Conservation (phyloP, 2,113 vertebrate species). For the Toxotes jaculatrix region DNA sequence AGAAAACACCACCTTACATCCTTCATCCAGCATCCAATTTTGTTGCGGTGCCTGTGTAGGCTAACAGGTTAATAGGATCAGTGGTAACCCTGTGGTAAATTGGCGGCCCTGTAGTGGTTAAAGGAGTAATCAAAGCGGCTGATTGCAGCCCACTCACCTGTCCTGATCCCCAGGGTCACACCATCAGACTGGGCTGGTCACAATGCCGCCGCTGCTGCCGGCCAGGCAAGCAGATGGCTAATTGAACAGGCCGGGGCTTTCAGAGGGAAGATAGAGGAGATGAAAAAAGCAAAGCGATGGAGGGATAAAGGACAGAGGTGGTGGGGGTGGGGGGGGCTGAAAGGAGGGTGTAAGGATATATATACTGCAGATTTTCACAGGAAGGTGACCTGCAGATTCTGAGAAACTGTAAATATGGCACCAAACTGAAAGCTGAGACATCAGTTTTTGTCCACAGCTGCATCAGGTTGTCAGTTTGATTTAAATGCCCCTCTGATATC, state of each 20-base stretch:
- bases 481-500: not conserved
- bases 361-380: conserved; percentile 22
- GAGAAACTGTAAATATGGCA: conserved; percentile 24
- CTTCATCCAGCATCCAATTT: conserved; percentile 66
- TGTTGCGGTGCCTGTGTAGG: conserved; percentile 22
- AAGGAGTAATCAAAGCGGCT: conserved; percentile 73
- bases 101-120: conserved; percentile 67
- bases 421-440: conserved; percentile 28
- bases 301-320: conserved; percentile 33
- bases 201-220: conserved; percentile 23
- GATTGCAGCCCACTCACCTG: conserved; percentile 69
- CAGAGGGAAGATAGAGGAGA: conserved; percentile 36
- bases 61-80: conserved; percentile 69
- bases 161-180: conserved; percentile 58
- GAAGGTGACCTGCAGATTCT: conserved; percentile 23
- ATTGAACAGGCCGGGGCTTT: conserved; percentile 51
- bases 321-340: not conserved
- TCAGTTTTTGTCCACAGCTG: not conserved
- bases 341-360: conserved; percentile 22
- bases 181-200: conserved; percentile 41
- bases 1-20: conserved; percentile 55
- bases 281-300: conserved; percentile 35
- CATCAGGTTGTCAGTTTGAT: not conserved
- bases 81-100: conserved; percentile 65
- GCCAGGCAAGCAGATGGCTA: conserved; percentile 57